Evolutionary conservation across 2,113 vertebrate genomes (phyloP).

Genomic region (Heterocephalus glaber): DNA sequence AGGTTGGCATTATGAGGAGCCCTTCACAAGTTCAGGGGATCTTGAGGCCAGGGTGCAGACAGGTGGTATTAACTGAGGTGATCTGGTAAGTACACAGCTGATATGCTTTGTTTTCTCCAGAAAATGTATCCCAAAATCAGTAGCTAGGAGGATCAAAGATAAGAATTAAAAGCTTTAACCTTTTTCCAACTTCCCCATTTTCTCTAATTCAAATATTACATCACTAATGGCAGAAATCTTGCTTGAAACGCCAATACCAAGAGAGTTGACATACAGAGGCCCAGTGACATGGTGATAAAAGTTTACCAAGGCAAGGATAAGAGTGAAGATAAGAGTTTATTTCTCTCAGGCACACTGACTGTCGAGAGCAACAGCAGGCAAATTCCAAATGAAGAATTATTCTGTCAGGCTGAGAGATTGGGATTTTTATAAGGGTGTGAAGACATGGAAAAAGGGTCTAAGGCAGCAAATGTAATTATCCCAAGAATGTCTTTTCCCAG

Average conservation of each 20-base stretch:
- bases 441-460: background rate
- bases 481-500: background rate
- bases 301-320: background rate
- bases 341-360: background rate
- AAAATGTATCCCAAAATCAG: conserved; percentile 36
- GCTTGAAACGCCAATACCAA: conserved; percentile 26
- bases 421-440: background rate
- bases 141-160: conserved; percentile 38
- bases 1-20: background rate
- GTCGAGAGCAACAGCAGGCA: background rate
- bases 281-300: background rate
- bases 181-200: conserved; percentile 60
- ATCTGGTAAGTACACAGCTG: background rate
- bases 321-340: background rate
- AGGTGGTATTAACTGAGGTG: background rate
- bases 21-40: background rate
- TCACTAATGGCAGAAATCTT: conserved; percentile 23
- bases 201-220: conserved; percentile 56
- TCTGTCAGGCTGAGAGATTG: background rate
- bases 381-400: background rate
- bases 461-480: background rate
- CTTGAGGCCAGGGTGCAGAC: background rate
- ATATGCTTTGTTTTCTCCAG: conserved; percentile 22
- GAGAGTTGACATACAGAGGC: background rate
- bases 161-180: conserved; percentile 24